Conservation (phyloP, 2,797 vertebrate species). For the Mallotus villosus region DNA sequence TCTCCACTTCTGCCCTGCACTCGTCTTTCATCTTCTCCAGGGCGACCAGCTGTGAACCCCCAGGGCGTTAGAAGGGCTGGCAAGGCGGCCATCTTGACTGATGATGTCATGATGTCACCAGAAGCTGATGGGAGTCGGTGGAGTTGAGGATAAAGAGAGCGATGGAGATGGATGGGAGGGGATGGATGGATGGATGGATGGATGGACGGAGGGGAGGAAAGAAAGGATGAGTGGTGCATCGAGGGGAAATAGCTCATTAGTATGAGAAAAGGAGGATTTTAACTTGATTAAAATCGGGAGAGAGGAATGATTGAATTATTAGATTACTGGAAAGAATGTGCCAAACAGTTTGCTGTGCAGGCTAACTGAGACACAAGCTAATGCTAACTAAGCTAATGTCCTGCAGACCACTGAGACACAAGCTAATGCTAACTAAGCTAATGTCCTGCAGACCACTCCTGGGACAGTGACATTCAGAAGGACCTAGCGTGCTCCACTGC, state of each 20-base stretch:
- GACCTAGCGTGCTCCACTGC: slow-evolving; percentile 4
- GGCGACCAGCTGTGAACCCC: slow-evolving; percentile 48
- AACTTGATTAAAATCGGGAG: slow-evolving; percentile 48
- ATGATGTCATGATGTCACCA: slow-evolving; percentile 18
- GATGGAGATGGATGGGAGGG: slow-evolving; percentile 17
- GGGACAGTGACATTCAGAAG: not conserved
- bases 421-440: no score
- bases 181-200: slow-evolving; percentile 18
- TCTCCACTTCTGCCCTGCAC: slow-evolving; percentile 12
- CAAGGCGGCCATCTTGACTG: slow-evolving; percentile 21
- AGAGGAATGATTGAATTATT: slow-evolving; percentile 42
- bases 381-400: no score
- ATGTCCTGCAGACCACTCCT: not conserved
- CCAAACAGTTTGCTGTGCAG: no score
- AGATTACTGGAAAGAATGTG: not conserved
- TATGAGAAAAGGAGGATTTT: slow-evolving; percentile 34
- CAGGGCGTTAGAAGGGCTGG: slow-evolving; percentile 52
- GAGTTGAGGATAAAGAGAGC: not conserved
- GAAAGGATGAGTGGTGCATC: slow-evolving; percentile 19
- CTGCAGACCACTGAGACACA: no score
- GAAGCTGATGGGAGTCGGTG: slow-evolving; percentile 3
- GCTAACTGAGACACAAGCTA: no score
- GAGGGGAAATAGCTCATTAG: slow-evolving; percentile 39
- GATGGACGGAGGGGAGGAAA: slow-evolving; percentile 18
- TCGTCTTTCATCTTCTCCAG: slow-evolving; percentile 32